Base-by-base conservation (phyloP, 2,113 vertebrate species). In the Lepus europaeus region DNA sequence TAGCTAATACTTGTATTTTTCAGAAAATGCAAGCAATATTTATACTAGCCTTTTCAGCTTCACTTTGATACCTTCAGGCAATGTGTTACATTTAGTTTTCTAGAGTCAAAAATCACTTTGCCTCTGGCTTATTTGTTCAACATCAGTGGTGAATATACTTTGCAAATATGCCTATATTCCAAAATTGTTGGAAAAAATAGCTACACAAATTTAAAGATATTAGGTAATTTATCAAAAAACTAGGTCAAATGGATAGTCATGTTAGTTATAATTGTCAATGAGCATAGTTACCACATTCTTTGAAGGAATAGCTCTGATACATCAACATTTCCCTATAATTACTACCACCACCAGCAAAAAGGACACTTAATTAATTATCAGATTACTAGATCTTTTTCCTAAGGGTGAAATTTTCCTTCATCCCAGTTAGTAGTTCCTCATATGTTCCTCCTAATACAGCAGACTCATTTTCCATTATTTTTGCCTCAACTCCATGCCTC, bases 11-110 rank as follows among this genome's bases (percentile, higher is more conserved):
- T 90, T 25, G 3, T 45, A 25, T 73, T 91, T 94, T 61, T 2
- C 88, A 78, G 94, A 76, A 93, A 73, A 59, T 74, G 27, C 10
- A 69, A 20, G 69, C 66, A 89, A 31, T 73, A 84, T 45, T 78
- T 56, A 72, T 25, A 27, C 82, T 45, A 70, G 22, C 90, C 39
- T 73, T 59, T 81, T n/a, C 78, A 33, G 27, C 36, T 14, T 87
- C 6, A 1, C 86, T 78, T 89, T 74, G 49, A n/a, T 86, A 83
- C 77, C 78, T 94, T 29, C 12, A 56, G 66, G 33, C 53, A 92
- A 9, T 80, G 85, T 82, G 23, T 76, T 94, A 0, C 13, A 20
- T 70, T 93, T 88, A 79, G 14, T 87, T 45, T 79, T 70, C 36
- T 81, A 49, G 49, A 88, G 31, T 73, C 5, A 89, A 69, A 88